Base-by-base conservation (phyloP, 2,888 invertebrate genomes). In the Callosobruchus maculatus region DNA sequence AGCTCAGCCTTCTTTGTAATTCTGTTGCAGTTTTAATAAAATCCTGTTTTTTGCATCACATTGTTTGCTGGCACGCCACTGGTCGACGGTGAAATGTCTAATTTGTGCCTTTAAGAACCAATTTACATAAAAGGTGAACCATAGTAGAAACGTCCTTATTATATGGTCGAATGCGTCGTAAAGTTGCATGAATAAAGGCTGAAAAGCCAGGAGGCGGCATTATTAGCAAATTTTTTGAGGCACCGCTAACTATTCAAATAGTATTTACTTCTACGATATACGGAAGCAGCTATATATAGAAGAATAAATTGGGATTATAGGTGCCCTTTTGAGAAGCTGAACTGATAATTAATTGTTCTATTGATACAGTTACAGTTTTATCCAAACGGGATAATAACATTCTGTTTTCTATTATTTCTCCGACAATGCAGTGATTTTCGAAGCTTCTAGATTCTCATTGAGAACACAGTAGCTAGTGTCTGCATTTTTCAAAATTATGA, bases 71-170 rank as follows among this genome's bases (percentile, higher is more conserved):
- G 4, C n/a, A 49, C 49, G 49, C 49, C 49, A 49, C 49, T 49
- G 49, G 7, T 7, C 13, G 49, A 18, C 49, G 49, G 49, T 49
- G 49, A 49, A 49, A 49, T 49, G 68, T 68, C 22, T 68, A 68
- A 68, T 68, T 68, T 68, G 68, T 68, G 68, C 68, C 68, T 68
- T 18, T 22, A 21, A 21, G 68, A 21, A 68, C 7, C 21, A 5
- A 21, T 68, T 20, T 68, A 68, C 68, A 68, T 68, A 68, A 68
- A 68, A 68, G 68, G 68, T 68, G 68, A 68, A 68, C 49, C 13
- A 49, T 49, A 49, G 49, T 49, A 49, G 49, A 49, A 49, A 49
- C 49, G 49, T 49, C 49, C 49, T 5, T 49, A 49, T 49, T 49
- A 49, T 49, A 49, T 49, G 49, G 49, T 49, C 49, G 49, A 49